phyloP scores from a whole-genome alignment of 1,140 invertebrate species.

The Microplitis demolitor region DNA sequence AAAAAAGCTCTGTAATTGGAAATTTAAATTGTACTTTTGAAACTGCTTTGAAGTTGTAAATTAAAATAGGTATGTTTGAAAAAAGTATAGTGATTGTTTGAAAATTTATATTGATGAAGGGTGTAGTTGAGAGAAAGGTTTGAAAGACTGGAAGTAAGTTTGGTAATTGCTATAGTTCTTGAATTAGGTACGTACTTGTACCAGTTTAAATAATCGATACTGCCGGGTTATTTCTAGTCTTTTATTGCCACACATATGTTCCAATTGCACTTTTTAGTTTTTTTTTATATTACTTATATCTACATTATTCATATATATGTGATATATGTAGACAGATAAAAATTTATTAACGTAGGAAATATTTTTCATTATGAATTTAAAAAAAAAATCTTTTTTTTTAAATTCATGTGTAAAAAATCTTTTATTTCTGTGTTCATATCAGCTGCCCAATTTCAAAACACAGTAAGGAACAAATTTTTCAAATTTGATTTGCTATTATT shows the following conservation, averaged over 20 bases:
- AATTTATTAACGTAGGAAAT: too few relatives aligned
- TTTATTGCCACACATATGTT: background rate
- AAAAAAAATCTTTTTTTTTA: too few relatives aligned
- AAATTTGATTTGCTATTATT: too few relatives aligned
- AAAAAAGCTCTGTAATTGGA: background rate
- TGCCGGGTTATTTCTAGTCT: background rate
- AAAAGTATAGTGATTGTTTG: slow-evolving; percentile 9
- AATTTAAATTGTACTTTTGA: slow-evolving; percentile 5
- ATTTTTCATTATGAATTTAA: too few relatives aligned
- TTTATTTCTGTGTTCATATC: too few relatives aligned
- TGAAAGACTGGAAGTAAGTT: slow-evolving; percentile 9
- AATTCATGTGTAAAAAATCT: too few relatives aligned
- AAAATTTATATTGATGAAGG: background rate
- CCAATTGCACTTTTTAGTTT: background rate
- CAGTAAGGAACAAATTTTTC: too few relatives aligned
- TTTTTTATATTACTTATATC: background rate
- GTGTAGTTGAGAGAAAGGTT: background rate
- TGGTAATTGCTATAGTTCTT: slow-evolving; percentile 7
- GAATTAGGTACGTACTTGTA: slow-evolving; percentile 9
- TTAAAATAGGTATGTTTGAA: background rate
- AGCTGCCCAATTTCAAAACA: too few relatives aligned
- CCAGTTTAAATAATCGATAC: slow-evolving; percentile 13
- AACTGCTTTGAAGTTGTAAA: slow-evolving; percentile 12
- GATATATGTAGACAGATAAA: too few relatives aligned
- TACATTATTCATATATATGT: too few relatives aligned